Conservation (phyloP, 2,888 invertebrate species). For the Celastrina argiolus region DNA sequence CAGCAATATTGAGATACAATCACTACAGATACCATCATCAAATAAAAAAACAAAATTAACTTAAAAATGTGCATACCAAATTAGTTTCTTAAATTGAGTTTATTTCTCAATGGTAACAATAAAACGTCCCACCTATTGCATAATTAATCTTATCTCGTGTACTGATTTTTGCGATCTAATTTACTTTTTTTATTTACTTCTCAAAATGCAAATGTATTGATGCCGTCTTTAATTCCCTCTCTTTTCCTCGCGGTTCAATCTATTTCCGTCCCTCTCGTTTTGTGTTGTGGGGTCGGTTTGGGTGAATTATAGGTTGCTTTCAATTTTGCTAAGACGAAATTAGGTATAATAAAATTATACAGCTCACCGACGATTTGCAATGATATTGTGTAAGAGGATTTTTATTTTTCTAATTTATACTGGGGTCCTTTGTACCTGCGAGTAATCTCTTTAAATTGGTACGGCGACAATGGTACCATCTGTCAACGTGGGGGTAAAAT, state of each 20-base stretch:
- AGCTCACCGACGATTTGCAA: conserved; percentile 47
- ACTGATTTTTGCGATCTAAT: conserved; percentile 34
- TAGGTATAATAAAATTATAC: conserved; percentile 73
- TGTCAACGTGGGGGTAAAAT: conserved; percentile 28
- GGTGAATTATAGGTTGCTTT: conserved; percentile 46
- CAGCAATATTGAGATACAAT: no score
- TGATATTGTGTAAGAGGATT: conserved; percentile 52
- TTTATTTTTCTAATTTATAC: conserved; percentile 48
- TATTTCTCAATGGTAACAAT: background rate
- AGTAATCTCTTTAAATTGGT: conserved; percentile 45
- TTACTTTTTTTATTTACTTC: conserved; percentile 55
- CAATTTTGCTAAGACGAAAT: conserved; percentile 53
- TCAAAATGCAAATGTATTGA: conserved; percentile 56
- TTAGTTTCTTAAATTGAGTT: background rate
- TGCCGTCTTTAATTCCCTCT: conserved; percentile 49
- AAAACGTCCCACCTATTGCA: background rate
- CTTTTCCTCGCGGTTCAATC: conserved; percentile 33
- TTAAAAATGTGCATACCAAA: background rate
- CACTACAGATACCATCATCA: no score
- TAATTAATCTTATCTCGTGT: conserved; percentile 29
- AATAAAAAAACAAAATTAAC: background rate
- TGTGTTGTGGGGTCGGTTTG: background rate
- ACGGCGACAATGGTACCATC: conserved; percentile 30
- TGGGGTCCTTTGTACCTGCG: conserved; percentile 49
- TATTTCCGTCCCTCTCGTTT: conserved; percentile 36